Conservation (phyloP, 2,113 vertebrate species). For the Orthonyx spaldingii region DNA sequence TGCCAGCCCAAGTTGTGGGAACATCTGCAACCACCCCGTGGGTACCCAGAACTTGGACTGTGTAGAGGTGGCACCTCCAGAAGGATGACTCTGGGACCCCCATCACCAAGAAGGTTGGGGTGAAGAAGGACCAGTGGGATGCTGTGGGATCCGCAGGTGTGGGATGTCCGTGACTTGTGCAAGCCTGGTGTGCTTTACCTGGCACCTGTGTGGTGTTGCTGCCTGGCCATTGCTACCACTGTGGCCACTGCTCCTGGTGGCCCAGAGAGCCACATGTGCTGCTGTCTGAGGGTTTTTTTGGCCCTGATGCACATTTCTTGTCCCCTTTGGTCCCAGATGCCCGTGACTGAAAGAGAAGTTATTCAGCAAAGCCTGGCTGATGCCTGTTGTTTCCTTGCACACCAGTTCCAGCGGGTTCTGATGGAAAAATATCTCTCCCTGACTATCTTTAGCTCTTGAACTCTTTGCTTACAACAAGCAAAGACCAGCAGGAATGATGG, state of each 20-base stretch:
- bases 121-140: fast-evolving
- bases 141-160: too few relatives aligned
- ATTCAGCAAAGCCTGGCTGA: neutral
- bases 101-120: too few relatives aligned
- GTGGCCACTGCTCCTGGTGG: neutral
- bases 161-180: fast-evolving
- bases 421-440: neutral
- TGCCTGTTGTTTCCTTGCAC: neutral
- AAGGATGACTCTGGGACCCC: neutral
- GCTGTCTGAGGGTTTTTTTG: neutral
- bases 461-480: neutral
- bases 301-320: neutral
- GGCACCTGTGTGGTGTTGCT: neutral
- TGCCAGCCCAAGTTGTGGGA: neutral
- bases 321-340: neutral
- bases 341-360: neutral
- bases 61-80: neutral
- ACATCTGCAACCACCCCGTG: neutral
- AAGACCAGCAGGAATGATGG: neutral
- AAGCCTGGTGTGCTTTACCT: neutral
- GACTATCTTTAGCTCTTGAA: neutral
- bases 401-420: neutral
- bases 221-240: neutral
- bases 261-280: fast-evolving
- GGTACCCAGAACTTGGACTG: neutral